These are phyloP conservation scores for Papilio glaucus DNA, from an alignment of 1,140 invertebrate genomes.

Conservation along the genomic window DNA sequence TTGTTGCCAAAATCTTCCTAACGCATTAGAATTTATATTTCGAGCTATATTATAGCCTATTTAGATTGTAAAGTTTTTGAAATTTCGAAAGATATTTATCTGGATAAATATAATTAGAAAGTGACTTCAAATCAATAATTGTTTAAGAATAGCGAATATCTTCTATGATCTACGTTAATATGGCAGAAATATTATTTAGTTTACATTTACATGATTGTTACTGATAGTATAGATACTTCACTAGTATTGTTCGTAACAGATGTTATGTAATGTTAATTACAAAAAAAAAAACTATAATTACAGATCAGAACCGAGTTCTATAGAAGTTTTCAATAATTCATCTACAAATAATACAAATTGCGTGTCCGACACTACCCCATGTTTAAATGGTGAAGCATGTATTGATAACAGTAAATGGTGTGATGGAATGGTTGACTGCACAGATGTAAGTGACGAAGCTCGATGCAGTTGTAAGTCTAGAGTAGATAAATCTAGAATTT, in stretches of 20 bases:
- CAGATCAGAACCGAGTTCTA: slow-evolving; percentile 37
- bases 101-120: no score
- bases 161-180: no score
- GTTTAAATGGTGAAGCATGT: slow-evolving; percentile 82
- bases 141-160: no score
- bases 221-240: no score
- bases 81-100: no score
- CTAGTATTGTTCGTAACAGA: neutral
- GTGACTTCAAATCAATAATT: no score
- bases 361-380: slow-evolving; percentile 59
- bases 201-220: no score
- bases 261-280: neutral
- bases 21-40: no score
- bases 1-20: no score
- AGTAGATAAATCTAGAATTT: slow-evolving; percentile 86
- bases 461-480: slow-evolving; percentile 88
- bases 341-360: slow-evolving; percentile 57
- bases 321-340: slow-evolving; percentile 38
- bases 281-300: neutral
- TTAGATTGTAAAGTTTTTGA: no score
- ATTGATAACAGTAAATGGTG: slow-evolving; percentile 86
- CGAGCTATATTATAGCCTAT: no score
- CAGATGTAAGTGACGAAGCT: slow-evolving; percentile 91
- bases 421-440: slow-evolving; percentile 90
- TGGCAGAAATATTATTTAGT: no score